Percentiles rank a stretch among this genome's conserved stretches.
Conservation (phyloP, 2,113 vertebrate species). For the Eulemur rufifrons region DNA sequence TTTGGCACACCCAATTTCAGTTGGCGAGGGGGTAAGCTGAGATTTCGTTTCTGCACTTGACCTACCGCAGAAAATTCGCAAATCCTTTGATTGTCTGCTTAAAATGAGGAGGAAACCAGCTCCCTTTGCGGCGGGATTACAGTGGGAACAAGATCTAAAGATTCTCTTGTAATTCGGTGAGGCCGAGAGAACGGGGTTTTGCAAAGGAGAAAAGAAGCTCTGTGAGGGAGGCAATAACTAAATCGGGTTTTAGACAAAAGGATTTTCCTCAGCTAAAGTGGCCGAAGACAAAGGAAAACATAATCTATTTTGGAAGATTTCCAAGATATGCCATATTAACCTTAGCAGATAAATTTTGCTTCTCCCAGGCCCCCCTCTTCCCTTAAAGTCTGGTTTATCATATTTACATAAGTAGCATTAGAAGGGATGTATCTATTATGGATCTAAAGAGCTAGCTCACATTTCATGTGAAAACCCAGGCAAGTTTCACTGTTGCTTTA, state of each 20-base stretch:
- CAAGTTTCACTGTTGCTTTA: slow-evolving; percentile 83
- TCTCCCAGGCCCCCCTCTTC: slow-evolving; percentile 70
- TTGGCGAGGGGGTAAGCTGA: slow-evolving; percentile 76
- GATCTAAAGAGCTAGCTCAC: slow-evolving; percentile 82
- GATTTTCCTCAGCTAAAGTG: slow-evolving; percentile 87
- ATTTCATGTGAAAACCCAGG: slow-evolving; percentile 79
- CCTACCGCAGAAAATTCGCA: slow-evolving; percentile 88
- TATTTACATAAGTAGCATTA: slow-evolving; percentile 88
- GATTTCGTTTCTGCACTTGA: slow-evolving; percentile 88
- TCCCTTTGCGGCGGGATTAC: slow-evolving; percentile 85
- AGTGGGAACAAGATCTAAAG: slow-evolving; percentile 87
- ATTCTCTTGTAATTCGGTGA: slow-evolving; percentile 85
- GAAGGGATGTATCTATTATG: slow-evolving; percentile 82
- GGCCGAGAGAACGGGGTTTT: slow-evolving; percentile 83
- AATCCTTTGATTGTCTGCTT: slow-evolving; percentile 87
- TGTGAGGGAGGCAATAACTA: slow-evolving; percentile 82
- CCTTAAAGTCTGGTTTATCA: slow-evolving; percentile 78
- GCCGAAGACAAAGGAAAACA: slow-evolving; percentile 84
- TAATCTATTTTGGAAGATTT: slow-evolving; percentile 87
- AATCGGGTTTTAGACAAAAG: slow-evolving; percentile 84
- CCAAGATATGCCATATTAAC: slow-evolving; percentile 87
- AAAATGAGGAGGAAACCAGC: slow-evolving; percentile 86
- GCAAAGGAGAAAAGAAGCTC: slow-evolving; percentile 85
- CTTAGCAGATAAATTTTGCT: slow-evolving; percentile 82
- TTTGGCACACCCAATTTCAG: slow-evolving; percentile 74